phyloP scores from a whole-genome alignment of 2,888 invertebrate genomes.

The Phoronis australis region DNA sequence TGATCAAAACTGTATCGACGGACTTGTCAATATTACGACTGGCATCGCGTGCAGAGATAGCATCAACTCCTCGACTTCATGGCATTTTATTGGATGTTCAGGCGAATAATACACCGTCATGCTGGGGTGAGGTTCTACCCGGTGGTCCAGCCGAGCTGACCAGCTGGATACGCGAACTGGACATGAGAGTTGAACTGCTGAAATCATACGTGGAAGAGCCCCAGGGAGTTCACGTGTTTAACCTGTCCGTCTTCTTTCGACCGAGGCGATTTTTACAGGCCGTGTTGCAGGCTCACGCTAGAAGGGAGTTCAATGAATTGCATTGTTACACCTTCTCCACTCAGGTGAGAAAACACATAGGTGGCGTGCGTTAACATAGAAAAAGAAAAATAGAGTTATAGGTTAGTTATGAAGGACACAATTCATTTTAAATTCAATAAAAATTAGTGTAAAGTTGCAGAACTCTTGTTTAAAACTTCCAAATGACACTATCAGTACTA shows the following conservation, averaged over 20 bases:
- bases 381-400: no score
- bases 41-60: conserved; percentile 24
- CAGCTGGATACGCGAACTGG: conserved; percentile 29
- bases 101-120: no score
- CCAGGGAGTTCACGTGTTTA: conserved; percentile 18
- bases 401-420: no score
- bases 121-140: no score
- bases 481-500: no score
- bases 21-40: conserved; percentile 26
- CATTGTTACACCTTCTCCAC: conserved; percentile 29
- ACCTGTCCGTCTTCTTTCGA: conserved; percentile 33
- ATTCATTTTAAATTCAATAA: no score
- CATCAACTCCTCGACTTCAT: conserved; percentile 2
- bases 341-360: conserved; percentile 37
- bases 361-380: no score
- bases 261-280: conserved; percentile 40
- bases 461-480: no score
- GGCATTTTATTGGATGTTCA: not conserved
- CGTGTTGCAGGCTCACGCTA: conserved; percentile 34
- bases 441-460: no score
- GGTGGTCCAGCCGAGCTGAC: no score
- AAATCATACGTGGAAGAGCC: conserved; percentile 20
- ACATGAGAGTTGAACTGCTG: conserved; percentile 18
- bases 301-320: conserved; percentile 37
- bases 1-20: conserved; percentile 22